These are phyloP conservation scores for Hipparchia sbordonii DNA, from an alignment of 2,888 invertebrate genomes.

Conservation along the genomic window DNA sequence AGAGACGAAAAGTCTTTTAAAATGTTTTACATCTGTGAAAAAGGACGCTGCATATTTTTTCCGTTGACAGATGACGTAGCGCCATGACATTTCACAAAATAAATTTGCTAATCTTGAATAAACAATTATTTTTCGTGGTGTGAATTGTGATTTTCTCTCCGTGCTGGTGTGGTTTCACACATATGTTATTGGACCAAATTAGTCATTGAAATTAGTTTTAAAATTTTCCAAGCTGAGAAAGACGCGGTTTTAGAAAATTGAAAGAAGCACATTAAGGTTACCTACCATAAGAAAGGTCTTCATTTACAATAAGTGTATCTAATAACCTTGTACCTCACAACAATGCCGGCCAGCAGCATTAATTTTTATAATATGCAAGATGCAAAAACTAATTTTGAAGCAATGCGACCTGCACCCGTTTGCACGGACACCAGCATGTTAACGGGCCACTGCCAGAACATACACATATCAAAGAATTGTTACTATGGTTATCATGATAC, in stretches of 20 bases:
- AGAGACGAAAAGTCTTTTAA: no score
- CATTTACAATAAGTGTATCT: neutral
- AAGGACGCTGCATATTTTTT: no score
- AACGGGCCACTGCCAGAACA: constrained; percentile 70
- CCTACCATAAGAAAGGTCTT: neutral
- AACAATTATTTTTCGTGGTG: no score
- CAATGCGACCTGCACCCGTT: constrained; percentile 73
- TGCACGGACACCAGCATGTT: constrained; percentile 63
- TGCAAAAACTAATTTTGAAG: constrained; percentile 75
- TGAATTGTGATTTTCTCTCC: no score
- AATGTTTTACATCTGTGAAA: no score
- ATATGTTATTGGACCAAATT: no score
- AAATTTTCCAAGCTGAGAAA: neutral
- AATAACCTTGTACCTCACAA: neutral
- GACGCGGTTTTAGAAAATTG: constrained; percentile 18
- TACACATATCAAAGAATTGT: constrained; percentile 78
- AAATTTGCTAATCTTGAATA: no score
- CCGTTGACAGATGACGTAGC: no score
- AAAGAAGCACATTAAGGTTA: constrained; percentile 4
- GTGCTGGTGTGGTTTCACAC: no score
- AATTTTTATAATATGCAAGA: constrained; percentile 69
- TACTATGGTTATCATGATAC: constrained; percentile 79
- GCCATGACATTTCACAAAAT: no score
- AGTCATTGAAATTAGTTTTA: no score
- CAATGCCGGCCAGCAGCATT: constrained; percentile 73